Percentiles rank a stretch among this genome's conserved stretches.
phyloP scores from a whole-genome alignment of 2,888 invertebrate genomes.

The Frankliniella fusca region DNA sequence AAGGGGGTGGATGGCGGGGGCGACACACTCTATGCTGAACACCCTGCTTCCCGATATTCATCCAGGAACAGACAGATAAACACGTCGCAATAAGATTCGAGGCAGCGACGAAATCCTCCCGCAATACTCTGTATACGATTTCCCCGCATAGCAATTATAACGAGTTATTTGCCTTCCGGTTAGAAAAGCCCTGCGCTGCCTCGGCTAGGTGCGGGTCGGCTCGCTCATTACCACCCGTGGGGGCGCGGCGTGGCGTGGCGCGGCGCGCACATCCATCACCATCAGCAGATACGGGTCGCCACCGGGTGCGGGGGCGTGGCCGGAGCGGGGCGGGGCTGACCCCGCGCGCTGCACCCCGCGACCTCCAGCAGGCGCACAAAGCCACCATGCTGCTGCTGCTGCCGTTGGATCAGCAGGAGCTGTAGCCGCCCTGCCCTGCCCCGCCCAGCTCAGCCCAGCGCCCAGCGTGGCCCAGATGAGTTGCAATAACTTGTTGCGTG shows the following conservation, averaged over 20 bases:
- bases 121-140: too few species aligned
- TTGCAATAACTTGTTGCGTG: neutral
- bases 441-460: neutral
- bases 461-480: neutral
- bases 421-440: neutral
- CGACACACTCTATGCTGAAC: too few species aligned
- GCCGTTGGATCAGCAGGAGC: neutral
- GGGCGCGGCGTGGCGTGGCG: slow-evolving; percentile 3
- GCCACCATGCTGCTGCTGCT: neutral
- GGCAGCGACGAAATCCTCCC: too few species aligned
- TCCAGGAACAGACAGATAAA: too few species aligned
- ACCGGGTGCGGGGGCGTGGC: neutral
- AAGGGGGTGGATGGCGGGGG: too few species aligned
- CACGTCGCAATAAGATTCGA: too few species aligned
- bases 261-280: neutral
- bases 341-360: neutral
- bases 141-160: too few species aligned
- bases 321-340: too few species aligned
- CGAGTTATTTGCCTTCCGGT: too few species aligned
- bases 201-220: too few species aligned
- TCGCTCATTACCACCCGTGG: neutral
- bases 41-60: too few species aligned
- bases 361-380: neutral
- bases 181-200: too few species aligned
- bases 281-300: neutral